Evolutionary conservation across 2,888 invertebrate species (phyloP).

Genomic region (Diplolepis rosae): DNA sequence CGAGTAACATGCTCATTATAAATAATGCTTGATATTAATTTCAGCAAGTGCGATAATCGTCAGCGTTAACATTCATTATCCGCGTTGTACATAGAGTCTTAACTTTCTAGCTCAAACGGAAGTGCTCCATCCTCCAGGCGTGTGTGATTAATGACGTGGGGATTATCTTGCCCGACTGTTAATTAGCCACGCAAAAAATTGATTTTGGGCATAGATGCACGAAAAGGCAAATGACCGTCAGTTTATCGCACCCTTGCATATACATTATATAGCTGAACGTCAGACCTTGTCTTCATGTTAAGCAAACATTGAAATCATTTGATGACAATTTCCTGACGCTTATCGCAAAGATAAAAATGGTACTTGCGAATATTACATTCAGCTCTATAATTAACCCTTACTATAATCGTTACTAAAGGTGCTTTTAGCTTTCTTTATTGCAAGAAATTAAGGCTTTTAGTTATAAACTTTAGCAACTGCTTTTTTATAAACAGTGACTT

Average conservation of each 20-base stretch:
- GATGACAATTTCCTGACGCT: constrained; percentile 51
- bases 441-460: constrained; percentile 57
- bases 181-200: constrained; percentile 49
- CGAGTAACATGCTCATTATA: constrained; percentile 16
- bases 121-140: constrained; percentile 46
- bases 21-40: constrained; percentile 30
- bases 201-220: constrained; percentile 44
- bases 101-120: constrained; percentile 45
- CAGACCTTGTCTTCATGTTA: background rate
- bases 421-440: constrained; percentile 68
- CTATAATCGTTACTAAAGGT: constrained; percentile 66
- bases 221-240: constrained; percentile 33
- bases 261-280: background rate
- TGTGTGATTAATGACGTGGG: constrained; percentile 49
- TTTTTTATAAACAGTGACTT: constrained; percentile 63
- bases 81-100: constrained; percentile 37
- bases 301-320: background rate
- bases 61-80: constrained; percentile 29
- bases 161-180: constrained; percentile 48
- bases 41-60: constrained; percentile 27
- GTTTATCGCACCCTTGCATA: constrained; percentile 2
- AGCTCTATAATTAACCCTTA: constrained; percentile 55
- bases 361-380: constrained; percentile 54
- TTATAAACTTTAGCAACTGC: constrained; percentile 65
- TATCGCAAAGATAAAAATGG: constrained; percentile 59